Conservation (phyloP, 1,140 invertebrate genomes). For the Phymastichus coffea region DNA sequence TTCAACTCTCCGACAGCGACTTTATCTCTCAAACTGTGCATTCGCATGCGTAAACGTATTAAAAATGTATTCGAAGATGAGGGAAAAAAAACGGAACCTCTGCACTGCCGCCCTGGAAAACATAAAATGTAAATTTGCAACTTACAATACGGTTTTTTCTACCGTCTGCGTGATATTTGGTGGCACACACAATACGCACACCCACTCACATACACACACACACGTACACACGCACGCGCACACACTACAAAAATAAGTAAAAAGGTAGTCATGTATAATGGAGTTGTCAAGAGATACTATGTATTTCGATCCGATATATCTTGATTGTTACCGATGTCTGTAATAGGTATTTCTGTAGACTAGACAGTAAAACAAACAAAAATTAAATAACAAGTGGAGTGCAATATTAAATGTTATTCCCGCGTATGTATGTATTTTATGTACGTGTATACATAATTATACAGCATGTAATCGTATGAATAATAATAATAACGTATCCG, state of each 20-base stretch:
- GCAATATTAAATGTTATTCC: constrained; percentile 25
- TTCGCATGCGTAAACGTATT: too few species aligned
- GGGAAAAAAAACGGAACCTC: too few species aligned
- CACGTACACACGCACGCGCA: not conserved
- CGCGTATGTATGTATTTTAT: constrained; percentile 7
- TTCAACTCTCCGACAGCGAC: not conserved
- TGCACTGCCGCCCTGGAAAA: constrained; percentile 52
- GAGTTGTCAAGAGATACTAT: not conserved
- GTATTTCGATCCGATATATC: not conserved
- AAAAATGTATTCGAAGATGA: too few species aligned
- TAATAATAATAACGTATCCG: too few species aligned
- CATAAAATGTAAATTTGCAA: constrained; percentile 35
- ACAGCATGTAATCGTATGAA: not conserved
- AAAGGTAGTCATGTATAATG: not conserved
- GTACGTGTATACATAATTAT: constrained; percentile 6
- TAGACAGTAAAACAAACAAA: too few species aligned
- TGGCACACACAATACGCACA: not conserved
- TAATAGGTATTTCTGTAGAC: constrained; percentile 14
- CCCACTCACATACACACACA: not conserved
- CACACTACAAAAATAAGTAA: not conserved
- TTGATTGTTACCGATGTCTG: constrained; percentile 19
- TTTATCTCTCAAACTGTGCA: too few species aligned
- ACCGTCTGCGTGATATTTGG: not conserved
- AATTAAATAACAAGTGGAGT: not conserved
- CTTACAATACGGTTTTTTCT: constrained; percentile 12